phyloP scores from a whole-genome alignment of 1,140 invertebrate genomes.

The Akabosia matsudoensis region DNA sequence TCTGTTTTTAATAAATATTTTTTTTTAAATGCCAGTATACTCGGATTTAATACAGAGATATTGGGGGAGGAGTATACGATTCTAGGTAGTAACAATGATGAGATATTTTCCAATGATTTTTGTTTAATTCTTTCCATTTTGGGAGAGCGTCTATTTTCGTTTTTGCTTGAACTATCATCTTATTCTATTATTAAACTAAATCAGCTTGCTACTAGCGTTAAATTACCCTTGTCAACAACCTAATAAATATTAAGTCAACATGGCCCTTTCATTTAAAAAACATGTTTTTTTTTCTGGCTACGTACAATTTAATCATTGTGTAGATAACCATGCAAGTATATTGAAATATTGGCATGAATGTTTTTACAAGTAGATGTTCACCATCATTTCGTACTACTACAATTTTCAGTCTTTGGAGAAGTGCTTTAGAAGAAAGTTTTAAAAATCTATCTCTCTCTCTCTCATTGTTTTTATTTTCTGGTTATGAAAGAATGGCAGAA shows the following conservation, averaged over 20 bases:
- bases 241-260: constrained; percentile 11
- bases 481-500: too few relatives aligned
- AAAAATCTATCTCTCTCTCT: too few relatives aligned
- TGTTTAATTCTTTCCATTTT: too few relatives aligned
- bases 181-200: too few relatives aligned
- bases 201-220: background rate
- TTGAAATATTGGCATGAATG: background rate
- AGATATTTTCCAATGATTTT: too few relatives aligned
- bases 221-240: background rate
- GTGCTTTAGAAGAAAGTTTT: background rate
- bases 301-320: background rate
- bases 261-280: background rate
- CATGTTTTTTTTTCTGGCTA: background rate
- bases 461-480: background rate
- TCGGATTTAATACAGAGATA: too few relatives aligned
- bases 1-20: background rate
- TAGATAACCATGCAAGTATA: too few relatives aligned
- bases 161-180: too few relatives aligned
- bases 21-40: too few relatives aligned
- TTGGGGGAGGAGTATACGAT: too few relatives aligned
- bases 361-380: background rate
- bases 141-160: too few relatives aligned
- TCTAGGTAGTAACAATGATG: too few relatives aligned
- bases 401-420: constrained; percentile 21
- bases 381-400: background rate